Percentiles rank a stretch among this genome's conserved stretches.
phyloP scores from a whole-genome alignment of 2,888 invertebrate species.

The Lymantria monacha region DNA sequence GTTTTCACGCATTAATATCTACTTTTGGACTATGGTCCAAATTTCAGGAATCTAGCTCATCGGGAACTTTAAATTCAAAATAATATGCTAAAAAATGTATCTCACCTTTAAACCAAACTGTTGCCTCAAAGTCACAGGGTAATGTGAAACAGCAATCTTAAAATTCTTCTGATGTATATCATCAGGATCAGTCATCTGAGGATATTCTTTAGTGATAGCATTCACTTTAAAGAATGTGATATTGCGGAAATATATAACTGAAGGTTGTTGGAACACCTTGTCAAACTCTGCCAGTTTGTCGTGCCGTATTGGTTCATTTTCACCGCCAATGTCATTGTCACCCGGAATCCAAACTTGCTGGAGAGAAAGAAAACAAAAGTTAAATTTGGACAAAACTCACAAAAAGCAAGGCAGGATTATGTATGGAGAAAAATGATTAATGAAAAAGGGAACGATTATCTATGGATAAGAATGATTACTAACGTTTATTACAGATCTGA shows the following conservation, averaged over 20 bases:
- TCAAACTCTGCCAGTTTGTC: constrained; percentile 89
- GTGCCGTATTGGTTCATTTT: constrained; percentile 87
- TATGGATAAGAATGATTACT: no score
- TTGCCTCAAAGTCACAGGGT: constrained; percentile 78
- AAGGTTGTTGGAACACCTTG: constrained; percentile 87
- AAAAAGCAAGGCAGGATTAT: no score
- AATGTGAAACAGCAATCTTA: constrained; percentile 88
- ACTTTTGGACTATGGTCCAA: no score
- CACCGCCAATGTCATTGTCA: constrained; percentile 99
- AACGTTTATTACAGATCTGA: no score
- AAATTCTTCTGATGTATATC: constrained; percentile 68
- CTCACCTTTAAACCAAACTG: constrained; percentile 69
- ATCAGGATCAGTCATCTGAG: constrained; percentile 55
- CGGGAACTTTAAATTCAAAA: no score
- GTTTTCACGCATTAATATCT: no score
- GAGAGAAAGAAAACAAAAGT: constrained; percentile 15
- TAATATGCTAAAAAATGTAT: neutral
- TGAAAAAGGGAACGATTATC: no score
- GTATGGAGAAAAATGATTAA: no score
- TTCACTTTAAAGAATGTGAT: constrained; percentile 89
- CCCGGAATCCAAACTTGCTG: constrained; percentile 95
- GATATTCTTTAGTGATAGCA: constrained; percentile 84
- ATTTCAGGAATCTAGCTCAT: no score
- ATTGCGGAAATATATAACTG: constrained; percentile 83
- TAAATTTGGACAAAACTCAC: no score